Percentiles rank a stretch among this genome's conserved stretches.
Conservation (phyloP, 2,113 vertebrate species). For the Tupaia tana region DNA sequence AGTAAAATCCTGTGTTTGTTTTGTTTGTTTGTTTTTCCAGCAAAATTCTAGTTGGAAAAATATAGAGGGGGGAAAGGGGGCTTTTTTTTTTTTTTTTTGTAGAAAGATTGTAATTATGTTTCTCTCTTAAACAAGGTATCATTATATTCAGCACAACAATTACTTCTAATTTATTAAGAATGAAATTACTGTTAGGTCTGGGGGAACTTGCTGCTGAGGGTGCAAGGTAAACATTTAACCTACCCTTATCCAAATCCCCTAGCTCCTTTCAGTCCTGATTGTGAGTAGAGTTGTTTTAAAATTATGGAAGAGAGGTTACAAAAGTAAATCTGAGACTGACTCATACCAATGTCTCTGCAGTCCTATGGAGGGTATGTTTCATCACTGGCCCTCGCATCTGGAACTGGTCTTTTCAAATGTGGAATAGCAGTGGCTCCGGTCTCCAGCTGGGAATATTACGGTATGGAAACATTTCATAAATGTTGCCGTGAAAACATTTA, state of each 20-base stretch:
- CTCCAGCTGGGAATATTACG: constrained; percentile 99
- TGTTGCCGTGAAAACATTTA: constrained; percentile 77
- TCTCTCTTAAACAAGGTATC: neutral
- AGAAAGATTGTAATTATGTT: constrained; percentile 10
- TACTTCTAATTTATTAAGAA: constrained; percentile 1
- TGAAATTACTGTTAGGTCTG: neutral
- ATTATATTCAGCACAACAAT: neutral
- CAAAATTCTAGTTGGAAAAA: constrained; percentile 29
- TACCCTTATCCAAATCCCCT: neutral
- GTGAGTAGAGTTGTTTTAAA: constrained; percentile 3
- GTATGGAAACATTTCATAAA: constrained; percentile 88
- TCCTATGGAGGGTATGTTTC: constrained; percentile 97
- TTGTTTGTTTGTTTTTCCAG: neutral
- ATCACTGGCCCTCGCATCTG: constrained; percentile 95
- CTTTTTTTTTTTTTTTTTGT: neutral
- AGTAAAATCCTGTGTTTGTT: constrained; percentile 44
- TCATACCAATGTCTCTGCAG: constrained; percentile 86
- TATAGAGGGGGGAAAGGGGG: neutral
- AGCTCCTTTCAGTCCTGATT: neutral
- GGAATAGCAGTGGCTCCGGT: constrained; percentile 98
- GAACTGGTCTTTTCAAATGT: constrained; percentile 95
- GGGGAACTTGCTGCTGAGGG: neutral
- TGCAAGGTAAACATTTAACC: neutral
- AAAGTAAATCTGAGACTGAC: constrained; percentile 57
- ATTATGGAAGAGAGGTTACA: neutral